Conservation (phyloP, 1,140 invertebrate species). For the Nasonia vitripennis region DNA sequence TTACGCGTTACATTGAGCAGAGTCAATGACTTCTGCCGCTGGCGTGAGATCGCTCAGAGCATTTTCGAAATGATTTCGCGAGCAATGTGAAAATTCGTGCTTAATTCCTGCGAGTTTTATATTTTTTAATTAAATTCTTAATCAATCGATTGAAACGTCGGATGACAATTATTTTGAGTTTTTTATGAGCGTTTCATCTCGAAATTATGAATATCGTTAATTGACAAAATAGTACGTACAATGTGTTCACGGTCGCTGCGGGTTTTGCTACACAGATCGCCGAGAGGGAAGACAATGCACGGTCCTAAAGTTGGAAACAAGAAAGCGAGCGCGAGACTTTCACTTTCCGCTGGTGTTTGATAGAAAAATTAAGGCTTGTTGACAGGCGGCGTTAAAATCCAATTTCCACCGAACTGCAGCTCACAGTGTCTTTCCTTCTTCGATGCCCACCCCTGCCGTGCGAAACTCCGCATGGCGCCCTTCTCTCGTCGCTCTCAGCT, state of each 20-base stretch:
- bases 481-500: neutral
- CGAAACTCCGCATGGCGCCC: neutral
- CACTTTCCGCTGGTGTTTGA: conserved; percentile 16
- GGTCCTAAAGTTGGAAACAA: conserved; percentile 7
- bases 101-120: neutral
- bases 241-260: too few relatives aligned
- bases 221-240: too few relatives aligned
- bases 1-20: conserved; percentile 25
- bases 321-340: conserved; percentile 17
- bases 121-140: conserved; percentile 40
- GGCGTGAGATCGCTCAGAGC: too few relatives aligned
- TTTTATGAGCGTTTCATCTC: too few relatives aligned
- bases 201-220: too few relatives aligned
- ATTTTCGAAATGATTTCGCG: neutral
- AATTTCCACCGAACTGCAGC: neutral
- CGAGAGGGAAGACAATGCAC: neutral
- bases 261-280: too few relatives aligned
- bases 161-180: too few relatives aligned
- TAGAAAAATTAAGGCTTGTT: conserved; percentile 43
- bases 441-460: neutral
- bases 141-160: neutral
- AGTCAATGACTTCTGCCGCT: too few relatives aligned
- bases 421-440: neutral
- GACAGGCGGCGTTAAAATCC: conserved; percentile 29
- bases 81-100: neutral